phyloP scores from a whole-genome alignment of 2,797 vertebrate genomes.

The Poecilia picta region DNA sequence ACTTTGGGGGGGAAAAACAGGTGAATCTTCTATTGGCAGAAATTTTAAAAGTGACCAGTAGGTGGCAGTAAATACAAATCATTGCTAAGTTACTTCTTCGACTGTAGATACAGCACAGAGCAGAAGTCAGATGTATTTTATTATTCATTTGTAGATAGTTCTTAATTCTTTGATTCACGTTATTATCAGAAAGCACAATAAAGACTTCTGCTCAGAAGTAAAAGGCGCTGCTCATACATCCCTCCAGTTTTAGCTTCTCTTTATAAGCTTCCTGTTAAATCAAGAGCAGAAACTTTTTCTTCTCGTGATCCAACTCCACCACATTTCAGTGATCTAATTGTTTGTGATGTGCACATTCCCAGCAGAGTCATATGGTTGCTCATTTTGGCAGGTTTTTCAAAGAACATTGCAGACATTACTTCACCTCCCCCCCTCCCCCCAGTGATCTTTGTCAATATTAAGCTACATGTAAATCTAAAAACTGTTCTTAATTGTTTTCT shows the following conservation, averaged over 20 bases:
- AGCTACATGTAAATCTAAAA: too few species aligned
- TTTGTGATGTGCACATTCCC: too few species aligned
- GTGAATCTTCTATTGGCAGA: neutral
- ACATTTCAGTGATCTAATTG: neutral
- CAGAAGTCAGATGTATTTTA: neutral
- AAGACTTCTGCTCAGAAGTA: neutral
- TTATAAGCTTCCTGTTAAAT: neutral
- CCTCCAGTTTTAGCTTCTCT: neutral
- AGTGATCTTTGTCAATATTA: neutral
- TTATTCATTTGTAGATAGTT: neutral
- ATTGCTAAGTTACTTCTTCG: neutral
- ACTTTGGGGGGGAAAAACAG: neutral
- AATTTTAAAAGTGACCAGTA: conserved; percentile 15
- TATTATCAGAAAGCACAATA: neutral
- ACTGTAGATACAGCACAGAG: neutral
- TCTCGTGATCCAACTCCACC: neutral
- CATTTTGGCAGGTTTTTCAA: neutral
- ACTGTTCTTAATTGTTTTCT: too few species aligned
- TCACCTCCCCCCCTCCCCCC: rapidly evolving
- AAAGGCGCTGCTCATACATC: neutral
- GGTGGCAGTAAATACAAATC: conserved; percentile 34
- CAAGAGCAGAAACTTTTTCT: neutral
- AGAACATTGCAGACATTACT: neutral
- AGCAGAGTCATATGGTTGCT: neutral
- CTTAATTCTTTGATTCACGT: neutral